These are phyloP conservation scores for Agrotis puta DNA, from an alignment of 2,888 invertebrate genomes.

Conservation along the genomic window DNA sequence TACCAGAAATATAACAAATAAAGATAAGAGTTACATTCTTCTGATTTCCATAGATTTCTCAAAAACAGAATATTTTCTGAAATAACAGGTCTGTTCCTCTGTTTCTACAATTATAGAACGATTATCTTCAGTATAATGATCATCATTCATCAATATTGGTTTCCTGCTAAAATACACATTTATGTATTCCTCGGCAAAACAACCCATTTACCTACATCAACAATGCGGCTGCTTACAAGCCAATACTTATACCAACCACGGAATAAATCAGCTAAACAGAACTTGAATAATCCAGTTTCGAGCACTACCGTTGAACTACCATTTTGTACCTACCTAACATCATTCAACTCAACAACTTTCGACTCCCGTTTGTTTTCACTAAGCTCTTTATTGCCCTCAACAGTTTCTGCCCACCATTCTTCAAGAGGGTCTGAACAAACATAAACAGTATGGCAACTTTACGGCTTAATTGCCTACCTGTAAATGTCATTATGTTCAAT, in stretches of 20 bases:
- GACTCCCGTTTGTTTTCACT: slow-evolving; percentile 55
- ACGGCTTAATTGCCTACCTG: slow-evolving; percentile 57
- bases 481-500: slow-evolving; percentile 39
- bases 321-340: background rate
- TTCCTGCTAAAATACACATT: background rate
- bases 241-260: background rate
- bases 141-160: background rate
- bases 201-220: background rate
- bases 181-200: background rate
- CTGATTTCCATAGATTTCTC: too few relatives aligned
- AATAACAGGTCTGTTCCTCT: background rate
- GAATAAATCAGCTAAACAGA: background rate
- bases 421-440: slow-evolving; percentile 26
- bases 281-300: background rate
- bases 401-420: slow-evolving; percentile 40
- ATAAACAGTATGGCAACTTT: slow-evolving; percentile 43
- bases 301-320: background rate
- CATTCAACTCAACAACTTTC: slow-evolving; percentile 9
- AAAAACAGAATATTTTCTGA: background rate
- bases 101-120: background rate
- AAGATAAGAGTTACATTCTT: too few relatives aligned
- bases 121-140: background rate
- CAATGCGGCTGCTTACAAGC: background rate
- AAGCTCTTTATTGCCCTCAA: slow-evolving; percentile 42
- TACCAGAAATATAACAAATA: too few relatives aligned